phyloP scores from a whole-genome alignment of 2,888 invertebrate species.

The Thymelicus sylvestris region DNA sequence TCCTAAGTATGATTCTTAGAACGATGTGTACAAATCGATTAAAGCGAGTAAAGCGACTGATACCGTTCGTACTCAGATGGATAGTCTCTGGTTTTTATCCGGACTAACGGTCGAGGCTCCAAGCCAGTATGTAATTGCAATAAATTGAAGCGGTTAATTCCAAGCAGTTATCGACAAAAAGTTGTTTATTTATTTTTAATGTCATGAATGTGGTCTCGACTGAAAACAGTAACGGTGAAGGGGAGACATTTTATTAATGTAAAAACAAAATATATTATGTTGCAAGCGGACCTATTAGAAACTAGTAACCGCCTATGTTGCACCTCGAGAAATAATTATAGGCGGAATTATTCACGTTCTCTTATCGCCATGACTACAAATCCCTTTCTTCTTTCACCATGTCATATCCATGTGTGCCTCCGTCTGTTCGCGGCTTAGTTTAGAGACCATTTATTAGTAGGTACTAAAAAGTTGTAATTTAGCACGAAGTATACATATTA shows the following conservation, averaged over 20 bases:
- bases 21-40: conserved; percentile 41
- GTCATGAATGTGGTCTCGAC: background rate
- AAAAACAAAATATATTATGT: background rate
- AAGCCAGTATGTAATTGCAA: conserved; percentile 49
- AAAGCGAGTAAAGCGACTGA: conserved; percentile 45
- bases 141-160: conserved; percentile 52
- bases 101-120: conserved; percentile 50
- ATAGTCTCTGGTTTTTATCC: conserved; percentile 52
- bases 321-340: no score
- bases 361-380: no score
- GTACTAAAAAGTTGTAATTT: no score
- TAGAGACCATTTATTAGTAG: no score
- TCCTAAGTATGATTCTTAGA: conserved; percentile 8
- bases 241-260: background rate
- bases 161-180: conserved; percentile 30
- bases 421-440: no score
- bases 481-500: no score
- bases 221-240: conserved; percentile 21
- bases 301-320: no score
- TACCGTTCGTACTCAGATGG: conserved; percentile 51
- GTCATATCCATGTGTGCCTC: no score
- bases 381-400: no score
- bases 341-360: no score
- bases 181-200: conserved; percentile 36
- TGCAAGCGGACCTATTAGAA: no score